Base-by-base conservation (phyloP, 2,113 vertebrate genomes). In the Salvelinus namaycush region DNA sequence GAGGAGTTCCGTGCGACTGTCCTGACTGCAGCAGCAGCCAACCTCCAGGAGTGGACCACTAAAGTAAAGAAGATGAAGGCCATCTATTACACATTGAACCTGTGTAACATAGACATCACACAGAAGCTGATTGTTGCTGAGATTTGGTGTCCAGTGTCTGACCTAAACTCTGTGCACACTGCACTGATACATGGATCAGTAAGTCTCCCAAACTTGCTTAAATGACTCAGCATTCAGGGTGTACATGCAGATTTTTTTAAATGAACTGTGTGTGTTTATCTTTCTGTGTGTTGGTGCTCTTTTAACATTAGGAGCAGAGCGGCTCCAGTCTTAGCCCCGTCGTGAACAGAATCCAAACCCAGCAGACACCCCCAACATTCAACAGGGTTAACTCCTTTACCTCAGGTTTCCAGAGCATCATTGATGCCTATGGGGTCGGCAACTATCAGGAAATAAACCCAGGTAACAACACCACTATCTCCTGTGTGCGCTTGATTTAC, bases 91-190 rank as follows among this genome's bases (percentile, higher is more conserved):
- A 89, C 84, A 4, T 79, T 89, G 71, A 88, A 88, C 54, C 83
- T 88, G 60, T 89, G 88, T 73, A 84, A 84, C 84, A 85, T 85
- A 4, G 86, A 89, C 74, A 88, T 88, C 75, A 89, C 86, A 13
- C 84, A 84, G 78, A 88, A 81, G 79, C 74, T 86, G 66, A 81
- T 85, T 18, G 79, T 87, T 2, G 86, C 86, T 20, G 88, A 89
- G 82, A 88, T 89, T 69, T 88, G 86, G 86, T 89, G 88, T 79
- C 76, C 84, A 0, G 81, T 81, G 54, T 75, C 80, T 72, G 88
- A 88, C 76, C 80, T 89, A 29, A 29, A 54, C 26, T 44, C 39
- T 44, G 39, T 44, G 39, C 39, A 44, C 39, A 44, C 62, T 13
- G 83, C 81, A 11, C 81, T 89, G 39, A 72, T 75, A 44, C 79